Base-by-base conservation (phyloP, 2,888 invertebrate species). In the Gerris lacustris region DNA sequence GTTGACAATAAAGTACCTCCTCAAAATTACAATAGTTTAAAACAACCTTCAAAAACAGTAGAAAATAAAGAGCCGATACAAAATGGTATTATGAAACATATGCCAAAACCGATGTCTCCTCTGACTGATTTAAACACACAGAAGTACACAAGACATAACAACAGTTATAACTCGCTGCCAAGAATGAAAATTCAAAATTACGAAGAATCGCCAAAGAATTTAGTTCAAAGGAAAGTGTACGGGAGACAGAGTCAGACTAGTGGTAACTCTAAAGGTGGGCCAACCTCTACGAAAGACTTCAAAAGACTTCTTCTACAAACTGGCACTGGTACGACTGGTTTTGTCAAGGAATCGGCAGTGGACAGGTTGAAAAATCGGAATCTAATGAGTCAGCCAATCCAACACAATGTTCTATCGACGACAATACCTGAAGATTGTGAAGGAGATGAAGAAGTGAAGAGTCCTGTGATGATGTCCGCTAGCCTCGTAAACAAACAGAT, bases 381-480 rank as follows among this genome's bases (percentile, higher is more conserved):
- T 6, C 67, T n/a, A 7, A 71, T 71, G 67, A 69, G 67, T 6
- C 55, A 69, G 67, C 70, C 71, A 44, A 71, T 72, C 68, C 72
- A 92, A 76, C 91, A 90, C 43, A 91, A 93, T 77, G 91, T 93
- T 69, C 85, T 94, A 78, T 91, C 92, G 64, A 89, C 90, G 67
- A 91, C 92, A 71, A 94, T 94, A 79, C 88, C 88, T 63, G 93
- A 94, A 83, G 93, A 89, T 76, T 84, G 86, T 77, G 88, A 88
- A 78, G 92, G 92, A 78, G 90, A 91, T 73, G 73, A 71, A 62
- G 11, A 43, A 44, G n/a, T 70, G 69, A 43, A 18, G 44, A 11
- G 67, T 71, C 9, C 64, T n/a, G 18, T 64, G 67, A 74, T 67
- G 62, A 73, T 63, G 70, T 73, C 72, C 63, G 73, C 72, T 69